These are phyloP conservation scores for Monochamus alternatus DNA, from an alignment of 2,888 invertebrate species.

Conservation along the genomic window DNA sequence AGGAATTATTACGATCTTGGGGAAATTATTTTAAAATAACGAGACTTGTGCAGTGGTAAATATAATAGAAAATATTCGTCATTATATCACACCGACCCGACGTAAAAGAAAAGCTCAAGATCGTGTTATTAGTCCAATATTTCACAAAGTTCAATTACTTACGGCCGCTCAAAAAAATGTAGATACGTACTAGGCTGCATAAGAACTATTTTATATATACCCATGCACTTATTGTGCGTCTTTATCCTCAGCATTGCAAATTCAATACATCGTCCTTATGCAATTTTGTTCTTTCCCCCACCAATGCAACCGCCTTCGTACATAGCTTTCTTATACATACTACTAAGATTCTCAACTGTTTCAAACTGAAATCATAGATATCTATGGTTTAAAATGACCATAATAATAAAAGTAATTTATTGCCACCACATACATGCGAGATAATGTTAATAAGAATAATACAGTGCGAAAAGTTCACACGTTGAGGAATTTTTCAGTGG, in stretches of 20 bases:
- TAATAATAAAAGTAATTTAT: constrained; percentile 44
- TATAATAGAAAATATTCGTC: neutral
- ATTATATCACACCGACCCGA: constrained; percentile 13
- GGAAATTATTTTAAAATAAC: too few species aligned
- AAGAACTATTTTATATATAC: constrained; percentile 56
- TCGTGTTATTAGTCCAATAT: constrained; percentile 54
- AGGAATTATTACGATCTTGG: too few species aligned
- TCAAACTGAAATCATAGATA: constrained; percentile 68
- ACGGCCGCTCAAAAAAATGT: constrained; percentile 54
- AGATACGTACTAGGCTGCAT: constrained; percentile 57
- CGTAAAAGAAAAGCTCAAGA: constrained; percentile 35
- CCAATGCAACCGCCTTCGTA: constrained; percentile 60
- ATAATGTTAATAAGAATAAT: constrained; percentile 21
- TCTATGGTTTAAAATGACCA: constrained; percentile 64
- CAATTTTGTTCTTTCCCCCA: constrained; percentile 58
- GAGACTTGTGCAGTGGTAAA: too few species aligned
- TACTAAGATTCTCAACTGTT: constrained; percentile 68
- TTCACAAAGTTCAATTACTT: constrained; percentile 58
- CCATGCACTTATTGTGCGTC: constrained; percentile 55
- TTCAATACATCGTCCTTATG: constrained; percentile 54
- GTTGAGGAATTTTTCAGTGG: constrained; percentile 43
- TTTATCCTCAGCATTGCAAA: constrained; percentile 52
- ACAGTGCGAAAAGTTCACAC: constrained; percentile 23
- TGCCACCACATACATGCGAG: constrained; percentile 19
- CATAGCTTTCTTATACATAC: constrained; percentile 65